Percentiles rank a stretch among this genome's conserved stretches.
phyloP scores from a whole-genome alignment of 2,113 vertebrate species.

The Dinomys branickii region DNA sequence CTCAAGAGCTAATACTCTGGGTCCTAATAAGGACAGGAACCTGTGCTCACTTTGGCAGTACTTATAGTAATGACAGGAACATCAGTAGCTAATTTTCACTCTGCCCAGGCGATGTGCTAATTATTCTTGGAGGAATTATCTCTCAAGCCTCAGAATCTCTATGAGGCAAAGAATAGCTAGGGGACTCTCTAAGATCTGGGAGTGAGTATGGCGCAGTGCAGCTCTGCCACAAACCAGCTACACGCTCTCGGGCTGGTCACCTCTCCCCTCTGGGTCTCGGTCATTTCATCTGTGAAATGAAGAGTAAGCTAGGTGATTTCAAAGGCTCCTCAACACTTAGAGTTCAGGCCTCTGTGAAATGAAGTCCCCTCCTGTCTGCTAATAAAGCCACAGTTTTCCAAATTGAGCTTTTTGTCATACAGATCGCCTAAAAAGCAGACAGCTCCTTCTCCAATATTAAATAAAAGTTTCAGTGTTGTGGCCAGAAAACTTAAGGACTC shows the following conservation, averaged over 20 bases:
- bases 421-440: neutral
- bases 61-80: neutral
- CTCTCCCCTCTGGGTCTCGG: neutral
- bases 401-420: neutral
- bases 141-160: constrained; percentile 9
- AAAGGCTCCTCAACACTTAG: neutral
- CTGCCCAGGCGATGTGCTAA: neutral
- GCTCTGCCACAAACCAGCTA: neutral
- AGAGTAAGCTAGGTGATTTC: neutral
- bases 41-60: neutral
- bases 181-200: neutral
- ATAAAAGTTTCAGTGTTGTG: constrained; percentile 8
- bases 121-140: neutral
- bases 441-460: constrained; percentile 1
- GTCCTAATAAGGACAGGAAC: neutral
- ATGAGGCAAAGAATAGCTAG: neutral
- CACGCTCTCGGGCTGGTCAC: neutral
- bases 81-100: neutral
- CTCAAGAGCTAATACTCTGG: neutral
- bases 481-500: constrained; percentile 25
- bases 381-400: neutral
- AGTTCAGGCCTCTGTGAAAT: constrained; percentile 41
- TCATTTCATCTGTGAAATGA: constrained; percentile 1
- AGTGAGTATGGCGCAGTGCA: neutral
- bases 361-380: neutral